Evolutionary conservation across 2,797 vertebrate species (phyloP), one percentile per base, ranked within the genome.

Genomic region (Gymnodraco acuticeps): DNA sequence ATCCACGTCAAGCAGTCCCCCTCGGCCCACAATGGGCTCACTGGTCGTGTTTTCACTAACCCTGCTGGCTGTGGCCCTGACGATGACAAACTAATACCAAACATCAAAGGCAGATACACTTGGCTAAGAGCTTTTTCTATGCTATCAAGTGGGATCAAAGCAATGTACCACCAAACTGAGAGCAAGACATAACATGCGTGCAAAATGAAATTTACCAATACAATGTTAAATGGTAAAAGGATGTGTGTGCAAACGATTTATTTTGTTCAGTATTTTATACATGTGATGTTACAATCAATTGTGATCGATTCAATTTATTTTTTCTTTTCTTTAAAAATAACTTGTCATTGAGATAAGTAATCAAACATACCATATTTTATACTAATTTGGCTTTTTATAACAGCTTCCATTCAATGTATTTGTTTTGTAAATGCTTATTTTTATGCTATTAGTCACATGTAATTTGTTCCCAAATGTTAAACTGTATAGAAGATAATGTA

Each of bases 121-220:
- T n/a, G n/a, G n/a, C n/a, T n/a, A n/a, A n/a, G n/a, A n/a, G n/a
- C n/a, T n/a, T n/a, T n/a, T n/a, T n/a, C n/a, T n/a, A n/a, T n/a
- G 6, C 19, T n/a, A 13, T 33, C 11, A 59, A 68, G 42, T 47
- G 17, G 19, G n/a, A 23, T 19, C 54, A 60, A 33, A 54, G 4
- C 8, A n/a, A 23, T 31, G 11, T 46, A 19, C n/a, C n/a, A 59
- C 15, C 4, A 0, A 68, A 59, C 15, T 7, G 65, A 69, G 64
- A 67, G 27, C 3, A 54, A 56, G 12, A 53, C 15, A 64, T 51
- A 51, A 54, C 10, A 72, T 20, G 1, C 64, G 53, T 60, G 23
- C 78, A 82, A 23, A 74, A 80, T 88, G 71, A 84, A 61, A 82
- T 75, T 79, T 80, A 66, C 68, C 48, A 64, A 6, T 19, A 42